Evolutionary conservation across 2,888 invertebrate species (phyloP), one percentile per base, ranked within the genome.

Genomic region (Germaria angustata): DNA sequence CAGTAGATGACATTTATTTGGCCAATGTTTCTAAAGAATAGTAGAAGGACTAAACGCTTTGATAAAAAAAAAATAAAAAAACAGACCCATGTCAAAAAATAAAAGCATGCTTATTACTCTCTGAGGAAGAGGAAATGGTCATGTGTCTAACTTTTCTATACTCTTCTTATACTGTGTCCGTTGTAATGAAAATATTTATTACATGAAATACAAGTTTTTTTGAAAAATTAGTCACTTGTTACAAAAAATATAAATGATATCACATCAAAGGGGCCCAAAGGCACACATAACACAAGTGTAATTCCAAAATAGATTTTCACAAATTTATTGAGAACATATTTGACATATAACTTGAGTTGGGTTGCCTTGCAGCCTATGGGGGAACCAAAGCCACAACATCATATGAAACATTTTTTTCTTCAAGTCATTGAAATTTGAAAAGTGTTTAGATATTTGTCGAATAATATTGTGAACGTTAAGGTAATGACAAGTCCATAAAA

Each of bases 281-380:
- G 1, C 15, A 13, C 2, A 2, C 17, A 17, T 46, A 49, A 3
- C 22, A 49, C 11, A 11, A 22, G 11, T 2, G n/a, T 32, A 65
- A 34, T 46, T 20, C n/a, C 44, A 2, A 57, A 55, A 69, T 20
- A 55, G 13, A 68, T 69, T 41, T 41, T 0, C 36, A 9, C 28
- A 32, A 51, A 66, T 36, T 36, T 55, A 13, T 32, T 22, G 32
- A n/a, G 51, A 72, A 51, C n/a, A 51, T 65, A 46, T 46, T 55
- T 75, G 75, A 65, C 75, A 75, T 11, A 34, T 55, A 55, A n/a
- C 17, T 44, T 65, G 65, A 65, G 24, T 44, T 34, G 44, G 55
- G 75, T 55, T 39, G 22, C 22, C 22, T 17, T 22, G n/a, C 49
- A 61, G 61, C 2, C 39, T 46, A 34, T 46, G n/a, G n/a, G n/a